A percentile compares a stretch with the other conserved stretches of the same genome.
These are phyloP conservation scores for Felis catus DNA, from an alignment of 2,113 vertebrate species.

Conservation along the genomic window F.catus_Fca126_mat1.0 CM031427.1:25318501-25319000, in stretches of 20 bases:
- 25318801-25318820: not conserved
- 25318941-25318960: not conserved
- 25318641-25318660: too few species aligned
- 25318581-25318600: not conserved
- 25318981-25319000: not conserved
- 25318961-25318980: not conserved
- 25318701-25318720: not conserved
- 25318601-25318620: not conserved
- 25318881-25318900: not conserved
- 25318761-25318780: too few species aligned
- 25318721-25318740: not conserved
- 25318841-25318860: not conserved
- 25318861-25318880: not conserved
- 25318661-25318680: not conserved
- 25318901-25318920: not conserved
- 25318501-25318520: rapidly evolving
- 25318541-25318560: not conserved
- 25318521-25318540: not conserved
- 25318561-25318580: not conserved
- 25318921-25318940: not conserved
- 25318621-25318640: not conserved
- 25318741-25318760: not conserved
- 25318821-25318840: not conserved
- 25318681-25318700: not conserved
- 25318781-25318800: too few species aligned